Conservation (phyloP, 1,140 invertebrate species). For the Paracyclopina nana region DNA sequence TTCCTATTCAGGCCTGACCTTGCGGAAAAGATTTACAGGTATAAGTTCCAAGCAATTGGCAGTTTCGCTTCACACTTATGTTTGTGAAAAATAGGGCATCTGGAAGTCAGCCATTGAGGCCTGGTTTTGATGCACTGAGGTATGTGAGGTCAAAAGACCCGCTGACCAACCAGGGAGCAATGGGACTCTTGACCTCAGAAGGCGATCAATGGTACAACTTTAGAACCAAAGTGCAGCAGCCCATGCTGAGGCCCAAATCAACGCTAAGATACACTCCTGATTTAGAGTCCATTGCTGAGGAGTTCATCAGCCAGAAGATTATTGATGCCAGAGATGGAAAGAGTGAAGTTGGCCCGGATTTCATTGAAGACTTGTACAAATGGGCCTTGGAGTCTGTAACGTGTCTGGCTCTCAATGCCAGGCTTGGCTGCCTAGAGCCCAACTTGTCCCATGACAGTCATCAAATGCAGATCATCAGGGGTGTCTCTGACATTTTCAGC, state of each 20-base stretch:
- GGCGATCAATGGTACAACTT: not conserved
- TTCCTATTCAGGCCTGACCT: too few species aligned
- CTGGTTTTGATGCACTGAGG: not conserved
- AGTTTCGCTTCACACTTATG: too few species aligned
- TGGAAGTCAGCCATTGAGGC: not conserved
- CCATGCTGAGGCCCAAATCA: slow-evolving; percentile 2
- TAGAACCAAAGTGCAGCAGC: not conserved
- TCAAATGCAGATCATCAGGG: not conserved
- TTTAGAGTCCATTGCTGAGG: not conserved
- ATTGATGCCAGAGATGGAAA: not conserved
- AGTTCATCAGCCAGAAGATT: not conserved
- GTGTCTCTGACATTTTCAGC: not conserved
- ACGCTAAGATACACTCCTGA: not conserved
- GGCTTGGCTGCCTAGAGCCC: not conserved
- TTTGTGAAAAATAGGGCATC: too few species aligned
- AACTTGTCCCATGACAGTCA: not conserved
- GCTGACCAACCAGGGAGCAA: not conserved
- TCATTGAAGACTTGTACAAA: not conserved
- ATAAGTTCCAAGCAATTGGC: too few species aligned
- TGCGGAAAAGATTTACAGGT: too few species aligned
- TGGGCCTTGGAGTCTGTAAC: not conserved
- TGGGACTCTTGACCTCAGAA: not conserved
- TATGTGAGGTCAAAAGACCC: not conserved
- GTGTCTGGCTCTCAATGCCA: not conserved
- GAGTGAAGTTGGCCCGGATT: not conserved